phyloP scores from a whole-genome alignment of 2,888 invertebrate species.

The Apodemia hepburni region DNA sequence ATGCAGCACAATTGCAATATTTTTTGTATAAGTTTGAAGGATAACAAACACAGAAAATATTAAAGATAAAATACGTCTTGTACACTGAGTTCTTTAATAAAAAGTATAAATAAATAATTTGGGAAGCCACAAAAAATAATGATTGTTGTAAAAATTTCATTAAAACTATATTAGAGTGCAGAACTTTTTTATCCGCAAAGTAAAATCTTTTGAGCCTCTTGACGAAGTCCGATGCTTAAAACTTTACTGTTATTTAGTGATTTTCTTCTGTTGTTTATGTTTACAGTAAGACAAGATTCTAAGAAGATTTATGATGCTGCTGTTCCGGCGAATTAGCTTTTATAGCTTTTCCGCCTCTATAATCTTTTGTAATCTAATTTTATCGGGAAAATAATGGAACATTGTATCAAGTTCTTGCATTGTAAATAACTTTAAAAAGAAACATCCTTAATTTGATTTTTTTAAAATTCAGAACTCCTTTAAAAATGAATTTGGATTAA shows the following conservation, averaged over 20 bases:
- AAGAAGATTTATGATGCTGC: neutral
- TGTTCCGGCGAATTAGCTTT: neutral
- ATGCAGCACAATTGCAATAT: neutral
- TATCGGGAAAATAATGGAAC: neutral
- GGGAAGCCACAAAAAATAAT: neutral
- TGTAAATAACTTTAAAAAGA: too few species aligned
- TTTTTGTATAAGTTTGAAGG: neutral
- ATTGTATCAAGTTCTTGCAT: neutral
- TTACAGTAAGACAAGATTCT: neutral
- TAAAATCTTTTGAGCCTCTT: conserved; percentile 5
- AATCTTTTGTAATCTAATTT: neutral
- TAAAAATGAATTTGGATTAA: too few species aligned
- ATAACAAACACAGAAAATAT: neutral
- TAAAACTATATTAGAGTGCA: neutral
- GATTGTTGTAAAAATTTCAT: neutral
- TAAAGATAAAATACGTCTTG: neutral
- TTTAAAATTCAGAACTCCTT: too few species aligned
- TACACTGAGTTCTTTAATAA: neutral
- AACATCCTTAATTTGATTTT: too few species aligned
- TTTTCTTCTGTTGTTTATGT: neutral
- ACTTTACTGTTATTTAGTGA: neutral
- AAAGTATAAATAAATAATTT: neutral
- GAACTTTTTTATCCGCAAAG: neutral
- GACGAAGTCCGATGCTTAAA: neutral
- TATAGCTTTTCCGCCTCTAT: neutral